phyloP scores from a whole-genome alignment of 2,797 vertebrate species.

The Urocyon cinereoargenteus region DNA sequence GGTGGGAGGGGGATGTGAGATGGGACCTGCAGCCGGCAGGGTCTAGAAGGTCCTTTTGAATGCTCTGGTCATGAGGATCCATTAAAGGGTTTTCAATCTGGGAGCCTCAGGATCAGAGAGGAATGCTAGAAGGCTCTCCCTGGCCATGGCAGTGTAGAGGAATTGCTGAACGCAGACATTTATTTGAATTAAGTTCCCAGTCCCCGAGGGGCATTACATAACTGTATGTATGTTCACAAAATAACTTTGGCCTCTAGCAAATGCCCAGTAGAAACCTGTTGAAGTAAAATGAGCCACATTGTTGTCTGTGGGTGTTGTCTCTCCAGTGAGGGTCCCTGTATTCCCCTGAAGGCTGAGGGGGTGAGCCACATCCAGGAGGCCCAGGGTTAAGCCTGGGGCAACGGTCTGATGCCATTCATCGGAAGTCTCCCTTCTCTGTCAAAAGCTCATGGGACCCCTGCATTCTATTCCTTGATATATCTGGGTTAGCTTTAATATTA shows the following conservation, averaged over 20 bases:
- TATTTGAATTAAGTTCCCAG: neutral
- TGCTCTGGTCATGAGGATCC: neutral
- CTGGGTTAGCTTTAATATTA: constrained; percentile 34
- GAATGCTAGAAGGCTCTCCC: neutral
- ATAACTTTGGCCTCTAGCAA: neutral
- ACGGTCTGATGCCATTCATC: neutral
- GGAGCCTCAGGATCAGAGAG: neutral
- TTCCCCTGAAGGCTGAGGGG: neutral
- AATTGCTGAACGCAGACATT: neutral
- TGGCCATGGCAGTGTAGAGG: neutral
- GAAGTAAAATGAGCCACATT: neutral
- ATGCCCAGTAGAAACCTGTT: neutral
- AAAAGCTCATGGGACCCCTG: neutral
- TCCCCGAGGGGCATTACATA: neutral
- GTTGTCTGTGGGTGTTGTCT: neutral
- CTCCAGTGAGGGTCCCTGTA: neutral
- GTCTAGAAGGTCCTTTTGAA: neutral
- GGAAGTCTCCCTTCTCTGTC: neutral
- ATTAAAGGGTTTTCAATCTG: neutral
- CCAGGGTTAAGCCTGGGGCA: neutral
- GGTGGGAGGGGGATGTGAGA: neutral
- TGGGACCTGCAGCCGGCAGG: neutral
- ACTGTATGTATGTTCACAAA: neutral
- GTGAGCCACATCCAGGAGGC: neutral
- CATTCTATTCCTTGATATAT: constrained; percentile 2